Conservation (phyloP, 1,140 invertebrate species). For the Neotoxoptera formosana region DNA sequence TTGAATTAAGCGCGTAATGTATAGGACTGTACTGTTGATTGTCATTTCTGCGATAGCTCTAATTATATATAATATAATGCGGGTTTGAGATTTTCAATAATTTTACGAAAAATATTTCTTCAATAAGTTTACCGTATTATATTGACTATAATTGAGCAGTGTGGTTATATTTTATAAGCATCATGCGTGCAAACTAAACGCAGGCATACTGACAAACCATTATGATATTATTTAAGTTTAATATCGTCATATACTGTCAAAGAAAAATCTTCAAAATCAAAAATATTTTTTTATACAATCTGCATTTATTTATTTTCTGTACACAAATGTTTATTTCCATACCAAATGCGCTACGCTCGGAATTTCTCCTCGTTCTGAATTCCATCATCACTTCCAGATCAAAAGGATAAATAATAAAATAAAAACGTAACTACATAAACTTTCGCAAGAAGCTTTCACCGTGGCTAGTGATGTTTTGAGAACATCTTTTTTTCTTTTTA, state of each 20-base stretch:
- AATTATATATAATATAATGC: not conserved
- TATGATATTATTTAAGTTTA: not conserved
- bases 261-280: not conserved
- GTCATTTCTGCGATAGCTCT: not conserved
- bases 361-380: not conserved
- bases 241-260: not conserved
- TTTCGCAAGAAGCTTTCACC: not conserved
- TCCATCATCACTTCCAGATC: not conserved
- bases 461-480: not conserved
- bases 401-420: not conserved
- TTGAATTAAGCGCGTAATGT: not conserved
- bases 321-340: not conserved
- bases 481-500: not conserved
- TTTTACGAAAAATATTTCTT: not conserved
- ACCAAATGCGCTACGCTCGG: not conserved
- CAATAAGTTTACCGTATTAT: not conserved
- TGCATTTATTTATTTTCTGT: not conserved
- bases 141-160: too few relatives aligned
- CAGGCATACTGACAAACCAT: not conserved
- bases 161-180: not conserved
- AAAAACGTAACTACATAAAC: conserved; percentile 1
- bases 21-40: not conserved
- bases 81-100: not conserved
- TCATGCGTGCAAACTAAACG: not conserved
- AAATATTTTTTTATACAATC: not conserved